Conservation (phyloP, 2,113 vertebrate genomes). For the Carassius auratus region DNA sequence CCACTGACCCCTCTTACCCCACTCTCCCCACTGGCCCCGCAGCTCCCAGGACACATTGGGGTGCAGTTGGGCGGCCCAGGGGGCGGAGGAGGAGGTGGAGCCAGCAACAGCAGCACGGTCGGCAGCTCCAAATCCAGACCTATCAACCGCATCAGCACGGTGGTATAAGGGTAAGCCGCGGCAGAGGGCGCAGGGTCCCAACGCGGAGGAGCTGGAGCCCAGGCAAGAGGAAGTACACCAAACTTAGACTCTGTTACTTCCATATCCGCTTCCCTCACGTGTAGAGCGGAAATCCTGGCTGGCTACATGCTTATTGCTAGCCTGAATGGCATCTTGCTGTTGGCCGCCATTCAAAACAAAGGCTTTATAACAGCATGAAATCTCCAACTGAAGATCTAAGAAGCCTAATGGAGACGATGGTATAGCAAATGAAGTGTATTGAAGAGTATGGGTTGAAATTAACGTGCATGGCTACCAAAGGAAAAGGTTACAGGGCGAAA, state of each 20-base stretch:
- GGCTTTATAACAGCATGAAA: slow-evolving; percentile 18
- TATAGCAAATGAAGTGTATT: slow-evolving; percentile 17
- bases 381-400: slow-evolving; percentile 10
- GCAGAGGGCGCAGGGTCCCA: slow-evolving; percentile 51
- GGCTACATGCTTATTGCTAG: slow-evolving; percentile 8
- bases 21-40: slow-evolving; percentile 77
- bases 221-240: slow-evolving; percentile 72
- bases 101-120: slow-evolving; percentile 78
- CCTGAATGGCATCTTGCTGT: slow-evolving; percentile 27
- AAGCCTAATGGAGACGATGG: not conserved
- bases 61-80: slow-evolving; percentile 73
- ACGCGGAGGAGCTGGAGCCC: slow-evolving; percentile 27
- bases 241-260: slow-evolving; percentile 80
- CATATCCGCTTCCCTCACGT: slow-evolving; percentile 80
- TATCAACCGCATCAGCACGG: slow-evolving; percentile 92
- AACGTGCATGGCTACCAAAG: slow-evolving; percentile 41
- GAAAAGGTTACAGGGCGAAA: not conserved
- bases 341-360: not conserved
- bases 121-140: slow-evolving; percentile 89
- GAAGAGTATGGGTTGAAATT: not conserved
- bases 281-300: slow-evolving; percentile 56
- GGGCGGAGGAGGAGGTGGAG: slow-evolving; percentile 72
- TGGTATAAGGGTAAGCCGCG: slow-evolving; percentile 79
- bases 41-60: slow-evolving; percentile 76
- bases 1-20: slow-evolving; percentile 75